Percentiles rank a stretch among this genome's conserved stretches.
Conservation (phyloP, 2,888 invertebrate species). For the Eupeodes latifasciatus region DNA sequence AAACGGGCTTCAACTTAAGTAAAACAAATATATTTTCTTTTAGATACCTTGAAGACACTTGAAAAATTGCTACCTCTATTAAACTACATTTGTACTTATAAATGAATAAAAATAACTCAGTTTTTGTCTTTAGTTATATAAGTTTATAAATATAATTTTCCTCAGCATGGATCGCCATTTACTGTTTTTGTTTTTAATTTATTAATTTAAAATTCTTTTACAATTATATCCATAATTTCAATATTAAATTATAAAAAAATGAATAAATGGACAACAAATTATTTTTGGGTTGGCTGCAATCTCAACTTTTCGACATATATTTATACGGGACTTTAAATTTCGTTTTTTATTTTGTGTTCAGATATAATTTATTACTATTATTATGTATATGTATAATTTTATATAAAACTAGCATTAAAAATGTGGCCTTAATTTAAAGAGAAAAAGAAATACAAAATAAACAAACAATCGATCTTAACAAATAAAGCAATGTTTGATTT, state of each 20-base stretch:
- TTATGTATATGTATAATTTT: background rate
- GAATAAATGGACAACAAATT: slow-evolving; percentile 4
- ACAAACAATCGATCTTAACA: slow-evolving; percentile 16
- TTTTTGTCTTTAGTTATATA: background rate
- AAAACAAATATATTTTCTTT: too few species aligned
- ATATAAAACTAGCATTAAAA: slow-evolving; percentile 15
- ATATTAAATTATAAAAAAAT: slow-evolving; percentile 20
- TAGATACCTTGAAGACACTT: too few species aligned
- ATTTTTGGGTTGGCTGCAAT: background rate
- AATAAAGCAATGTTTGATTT: slow-evolving; percentile 19
- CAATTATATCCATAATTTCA: slow-evolving; percentile 17
- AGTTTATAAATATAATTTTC: slow-evolving; percentile 24
- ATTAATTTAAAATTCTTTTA: background rate
- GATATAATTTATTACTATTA: background rate
- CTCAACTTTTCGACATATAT: background rate
- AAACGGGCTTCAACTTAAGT: too few species aligned
- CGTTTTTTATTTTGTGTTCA: background rate
- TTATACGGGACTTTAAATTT: slow-evolving; percentile 3
- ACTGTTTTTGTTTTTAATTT: background rate
- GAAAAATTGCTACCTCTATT: too few species aligned
- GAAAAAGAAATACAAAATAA: background rate
- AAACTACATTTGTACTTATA: too few species aligned
- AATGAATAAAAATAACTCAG: background rate
- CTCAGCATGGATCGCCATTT: slow-evolving; percentile 17
- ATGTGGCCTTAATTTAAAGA: slow-evolving; percentile 2